phyloP scores from a whole-genome alignment of 1,140 invertebrate species.

The Drosophila yakuba region DNA sequence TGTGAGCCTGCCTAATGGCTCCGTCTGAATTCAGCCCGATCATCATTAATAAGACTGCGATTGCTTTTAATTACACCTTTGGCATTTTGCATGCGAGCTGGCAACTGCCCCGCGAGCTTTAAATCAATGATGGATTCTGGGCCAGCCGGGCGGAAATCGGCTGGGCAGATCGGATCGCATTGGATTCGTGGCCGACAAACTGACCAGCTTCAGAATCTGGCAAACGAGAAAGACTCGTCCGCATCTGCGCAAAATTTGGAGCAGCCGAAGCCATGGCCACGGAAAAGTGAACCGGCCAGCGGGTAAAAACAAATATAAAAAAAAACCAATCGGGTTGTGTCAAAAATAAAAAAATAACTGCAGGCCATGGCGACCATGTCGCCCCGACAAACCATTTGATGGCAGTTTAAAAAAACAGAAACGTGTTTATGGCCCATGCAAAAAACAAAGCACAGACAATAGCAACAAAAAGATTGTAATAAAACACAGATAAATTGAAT shows the following conservation, averaged over 20 bases:
- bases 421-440: conserved; percentile 77
- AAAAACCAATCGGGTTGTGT: conserved; percentile 61
- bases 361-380: conserved; percentile 71
- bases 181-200: conserved; percentile 35
- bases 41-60: conserved; percentile 73
- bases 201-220: conserved; percentile 32
- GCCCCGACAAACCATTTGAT: conserved; percentile 63
- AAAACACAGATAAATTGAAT: conserved; percentile 72
- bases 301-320: conserved; percentile 2
- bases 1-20: conserved; percentile 54
- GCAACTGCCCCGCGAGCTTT: background rate
- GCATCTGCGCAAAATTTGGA: conserved; percentile 65
- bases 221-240: conserved; percentile 75
- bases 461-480: conserved; percentile 50
- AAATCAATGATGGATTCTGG: conserved; percentile 8
- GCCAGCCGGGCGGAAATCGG: conserved; percentile 49
- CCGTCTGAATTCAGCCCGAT: conserved; percentile 49
- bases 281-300: conserved; percentile 30
- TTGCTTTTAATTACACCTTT: conserved; percentile 79
- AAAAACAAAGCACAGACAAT: conserved; percentile 39
- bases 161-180: conserved; percentile 3
- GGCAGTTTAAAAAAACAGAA: conserved; percentile 53
- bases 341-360: conserved; percentile 61
- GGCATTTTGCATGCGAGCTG: conserved; percentile 64
- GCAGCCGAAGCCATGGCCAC: conserved; percentile 73